A percentile compares a stretch with the other conserved stretches of the same genome.
Conservation (phyloP, 2,888 invertebrate genomes). For the Lochmaea capreae region DNA sequence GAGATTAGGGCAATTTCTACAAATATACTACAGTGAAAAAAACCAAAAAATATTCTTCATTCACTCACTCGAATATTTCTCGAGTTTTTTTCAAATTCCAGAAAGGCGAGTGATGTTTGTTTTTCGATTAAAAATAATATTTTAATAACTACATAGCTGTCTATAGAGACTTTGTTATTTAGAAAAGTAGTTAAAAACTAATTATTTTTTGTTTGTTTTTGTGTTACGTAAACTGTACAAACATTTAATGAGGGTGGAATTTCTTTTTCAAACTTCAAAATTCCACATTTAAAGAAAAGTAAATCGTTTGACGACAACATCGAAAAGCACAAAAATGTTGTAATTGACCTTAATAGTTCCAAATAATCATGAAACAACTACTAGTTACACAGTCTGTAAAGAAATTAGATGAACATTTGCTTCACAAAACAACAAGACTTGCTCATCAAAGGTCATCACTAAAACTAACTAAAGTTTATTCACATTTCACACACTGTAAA, state of each 20-base stretch:
- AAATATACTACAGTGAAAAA: background rate
- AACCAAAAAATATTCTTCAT: conserved; percentile 19
- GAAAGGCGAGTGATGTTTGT: conserved; percentile 18
- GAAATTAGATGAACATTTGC: too few species aligned
- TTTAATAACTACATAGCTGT: conserved; percentile 32
- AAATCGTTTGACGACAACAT: background rate
- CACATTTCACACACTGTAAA: too few species aligned
- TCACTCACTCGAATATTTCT: conserved; percentile 11
- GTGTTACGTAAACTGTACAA: conserved; percentile 40
- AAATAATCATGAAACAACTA: background rate
- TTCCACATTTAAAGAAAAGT: conserved; percentile 2
- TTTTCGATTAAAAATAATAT: conserved; percentile 34
- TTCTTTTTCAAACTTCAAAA: conserved; percentile 30
- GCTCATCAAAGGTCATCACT: too few species aligned
- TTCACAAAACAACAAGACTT: too few species aligned
- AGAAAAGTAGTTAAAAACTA: conserved; percentile 50
- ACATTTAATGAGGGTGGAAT: conserved; percentile 30
- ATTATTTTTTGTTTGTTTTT: conserved; percentile 44
- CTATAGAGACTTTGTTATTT: conserved; percentile 42
- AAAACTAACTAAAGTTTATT: too few species aligned
- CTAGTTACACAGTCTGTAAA: background rate
- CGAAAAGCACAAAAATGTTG: background rate
- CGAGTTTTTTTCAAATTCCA: conserved; percentile 8
- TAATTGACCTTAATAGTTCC: background rate
- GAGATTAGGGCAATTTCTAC: background rate